These are phyloP conservation scores for Ethmia dodecea DNA, from an alignment of 2,888 invertebrate species.

Conservation along the genomic window DNA sequence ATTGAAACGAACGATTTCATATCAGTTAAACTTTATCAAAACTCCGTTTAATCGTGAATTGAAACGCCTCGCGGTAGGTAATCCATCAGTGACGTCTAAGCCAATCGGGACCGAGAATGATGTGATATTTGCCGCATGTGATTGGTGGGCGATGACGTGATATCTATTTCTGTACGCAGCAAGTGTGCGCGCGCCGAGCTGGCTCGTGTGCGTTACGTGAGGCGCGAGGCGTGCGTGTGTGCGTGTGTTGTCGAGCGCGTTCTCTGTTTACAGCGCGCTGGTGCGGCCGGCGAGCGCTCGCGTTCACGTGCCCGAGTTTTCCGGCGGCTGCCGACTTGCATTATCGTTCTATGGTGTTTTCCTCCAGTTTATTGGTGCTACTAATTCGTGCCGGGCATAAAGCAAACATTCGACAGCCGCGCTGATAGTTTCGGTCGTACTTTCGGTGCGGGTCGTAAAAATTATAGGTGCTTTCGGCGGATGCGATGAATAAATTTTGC, in stretches of 20 bases:
- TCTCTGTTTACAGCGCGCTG: slow-evolving; percentile 76
- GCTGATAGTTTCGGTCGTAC: slow-evolving; percentile 38
- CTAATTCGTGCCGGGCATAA: slow-evolving; percentile 52
- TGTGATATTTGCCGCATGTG: slow-evolving; percentile 43
- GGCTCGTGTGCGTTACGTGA: too few species aligned
- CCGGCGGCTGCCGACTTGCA: slow-evolving; percentile 55
- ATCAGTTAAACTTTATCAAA: slow-evolving; percentile 69
- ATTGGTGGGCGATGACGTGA: slow-evolving; percentile 63
- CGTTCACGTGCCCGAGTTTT: slow-evolving; percentile 75
- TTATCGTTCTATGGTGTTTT: slow-evolving; percentile 61
- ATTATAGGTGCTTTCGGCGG: slow-evolving; percentile 68
- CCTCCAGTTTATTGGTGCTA: slow-evolving; percentile 58
- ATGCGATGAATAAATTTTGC: slow-evolving; percentile 78
- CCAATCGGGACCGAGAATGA: slow-evolving; percentile 47
- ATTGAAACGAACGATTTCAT: slow-evolving; percentile 52
- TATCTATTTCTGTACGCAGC: slow-evolving; percentile 58
- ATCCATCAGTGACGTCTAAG: slow-evolving; percentile 61
- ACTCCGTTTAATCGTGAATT: slow-evolving; percentile 67
- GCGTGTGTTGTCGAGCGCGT: slow-evolving; percentile 57
- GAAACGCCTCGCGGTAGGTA: slow-evolving; percentile 59
- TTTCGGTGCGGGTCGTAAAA: slow-evolving; percentile 61
- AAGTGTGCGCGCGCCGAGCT: slow-evolving; percentile 57
- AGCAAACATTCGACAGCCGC: slow-evolving; percentile 43
- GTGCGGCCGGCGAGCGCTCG: slow-evolving; percentile 79
- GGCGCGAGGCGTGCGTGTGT: slow-evolving; percentile 34